Conservation (phyloP, 2,113 vertebrate genomes). For the Otis tarda region DNA sequence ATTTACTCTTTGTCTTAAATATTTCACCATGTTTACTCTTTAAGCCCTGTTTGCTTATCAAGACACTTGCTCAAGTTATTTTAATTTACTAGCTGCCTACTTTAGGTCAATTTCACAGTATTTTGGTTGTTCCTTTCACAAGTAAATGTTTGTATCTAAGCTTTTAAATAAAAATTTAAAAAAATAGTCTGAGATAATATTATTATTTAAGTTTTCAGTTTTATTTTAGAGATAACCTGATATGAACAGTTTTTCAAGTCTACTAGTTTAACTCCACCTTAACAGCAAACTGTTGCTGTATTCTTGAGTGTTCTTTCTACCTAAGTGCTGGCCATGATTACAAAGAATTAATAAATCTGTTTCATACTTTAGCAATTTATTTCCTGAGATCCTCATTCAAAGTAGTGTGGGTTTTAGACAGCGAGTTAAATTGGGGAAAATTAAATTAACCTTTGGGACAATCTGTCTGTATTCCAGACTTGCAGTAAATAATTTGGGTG, state of each 20-base stretch:
- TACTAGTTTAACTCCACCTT: background rate
- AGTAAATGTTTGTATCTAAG: background rate
- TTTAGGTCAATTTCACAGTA: background rate
- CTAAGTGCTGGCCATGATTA: background rate
- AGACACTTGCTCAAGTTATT: background rate
- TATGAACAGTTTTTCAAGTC: background rate
- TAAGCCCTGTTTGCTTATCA: background rate
- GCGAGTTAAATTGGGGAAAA: background rate
- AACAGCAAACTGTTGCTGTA: background rate
- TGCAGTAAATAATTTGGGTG: background rate
- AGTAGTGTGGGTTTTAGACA: background rate
- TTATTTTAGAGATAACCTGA: background rate
- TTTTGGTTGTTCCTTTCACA: background rate
- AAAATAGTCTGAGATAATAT: background rate
- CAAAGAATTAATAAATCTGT: background rate
- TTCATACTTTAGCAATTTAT: background rate
- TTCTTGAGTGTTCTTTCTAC: background rate
- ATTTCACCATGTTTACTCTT: background rate
- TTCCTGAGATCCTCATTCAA: background rate
- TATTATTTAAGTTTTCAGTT: background rate
- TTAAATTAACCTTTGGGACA: constrained; percentile 24
- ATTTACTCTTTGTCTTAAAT: background rate
- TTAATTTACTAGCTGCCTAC: background rate
- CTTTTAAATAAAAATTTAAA: background rate
- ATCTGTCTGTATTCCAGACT: background rate